Conservation (phyloP, 2,113 vertebrate species). For the Siphamia tubifer region DNA sequence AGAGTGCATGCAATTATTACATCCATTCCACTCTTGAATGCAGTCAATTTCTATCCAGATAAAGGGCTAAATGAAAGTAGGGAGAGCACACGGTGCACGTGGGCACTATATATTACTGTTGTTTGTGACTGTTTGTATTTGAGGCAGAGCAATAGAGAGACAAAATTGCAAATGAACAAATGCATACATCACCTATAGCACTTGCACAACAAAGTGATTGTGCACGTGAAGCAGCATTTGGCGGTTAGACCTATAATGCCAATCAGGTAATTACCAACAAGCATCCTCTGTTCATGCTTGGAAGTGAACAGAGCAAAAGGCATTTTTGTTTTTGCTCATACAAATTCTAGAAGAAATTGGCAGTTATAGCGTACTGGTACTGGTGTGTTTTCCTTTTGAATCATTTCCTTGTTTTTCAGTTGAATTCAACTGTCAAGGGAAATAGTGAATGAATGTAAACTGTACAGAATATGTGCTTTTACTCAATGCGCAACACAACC, state of each 20-base stretch:
- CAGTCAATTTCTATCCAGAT: conserved; percentile 70
- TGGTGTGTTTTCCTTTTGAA: conserved; percentile 13
- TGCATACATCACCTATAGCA: conserved; percentile 50
- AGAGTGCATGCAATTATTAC: conserved; percentile 75
- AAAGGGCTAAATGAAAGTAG: conserved; percentile 71
- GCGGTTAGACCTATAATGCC: conserved; percentile 32
- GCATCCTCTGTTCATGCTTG: conserved; percentile 9
- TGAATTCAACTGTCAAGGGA: background rate
- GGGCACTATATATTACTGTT: conserved; percentile 35
- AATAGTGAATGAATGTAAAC: background rate
- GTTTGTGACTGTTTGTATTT: conserved; percentile 55
- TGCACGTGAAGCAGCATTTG: conserved; percentile 19
- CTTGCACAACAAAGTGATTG: conserved; percentile 48
- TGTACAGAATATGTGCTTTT: background rate
- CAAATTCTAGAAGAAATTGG: conserved; percentile 25
- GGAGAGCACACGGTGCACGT: conserved; percentile 32
- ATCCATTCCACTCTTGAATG: conserved; percentile 71
- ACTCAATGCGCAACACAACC: background rate
- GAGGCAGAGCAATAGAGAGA: conserved; percentile 25
- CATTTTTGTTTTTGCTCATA: conserved; percentile 29
- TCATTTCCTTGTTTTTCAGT: conserved; percentile 6
- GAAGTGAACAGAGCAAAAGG: conserved; percentile 36
- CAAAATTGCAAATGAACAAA: conserved; percentile 69
- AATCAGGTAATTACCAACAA: conserved; percentile 42
- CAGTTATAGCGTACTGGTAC: no score